Evolutionary conservation across 2,888 invertebrate species (phyloP).

Genomic region (Drosophila siamana): DNA sequence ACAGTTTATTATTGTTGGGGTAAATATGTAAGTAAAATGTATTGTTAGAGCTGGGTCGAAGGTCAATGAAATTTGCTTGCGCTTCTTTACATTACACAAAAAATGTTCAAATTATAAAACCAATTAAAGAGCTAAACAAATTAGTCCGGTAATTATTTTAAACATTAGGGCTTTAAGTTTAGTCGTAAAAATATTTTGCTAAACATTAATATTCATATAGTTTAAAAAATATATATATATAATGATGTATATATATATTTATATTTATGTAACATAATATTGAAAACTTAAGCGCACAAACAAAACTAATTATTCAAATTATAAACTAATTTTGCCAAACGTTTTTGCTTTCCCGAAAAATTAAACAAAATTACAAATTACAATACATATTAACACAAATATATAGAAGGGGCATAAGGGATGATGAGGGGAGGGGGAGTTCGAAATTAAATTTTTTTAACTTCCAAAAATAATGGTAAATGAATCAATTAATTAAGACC

Average conservation of each 20-base stretch:
- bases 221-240: slow-evolving; percentile 56
- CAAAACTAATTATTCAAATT: slow-evolving; percentile 78
- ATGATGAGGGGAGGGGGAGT: not conserved
- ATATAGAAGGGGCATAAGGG: slow-evolving; percentile 15
- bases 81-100: slow-evolving; percentile 68
- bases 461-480: slow-evolving; percentile 38
- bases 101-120: slow-evolving; percentile 55
- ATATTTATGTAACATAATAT: slow-evolving; percentile 75
- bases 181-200: slow-evolving; percentile 81
- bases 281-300: slow-evolving; percentile 80
- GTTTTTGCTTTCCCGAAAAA: slow-evolving; percentile 83
- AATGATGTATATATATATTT: slow-evolving; percentile 41
- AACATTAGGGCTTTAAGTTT: slow-evolving; percentile 67
- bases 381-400: slow-evolving; percentile 75
- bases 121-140: slow-evolving; percentile 74
- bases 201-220: slow-evolving; percentile 81
- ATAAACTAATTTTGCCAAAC: slow-evolving; percentile 83
- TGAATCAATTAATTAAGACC: slow-evolving; percentile 25
- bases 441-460: slow-evolving; percentile 5
- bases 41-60: slow-evolving; percentile 46
- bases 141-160: slow-evolving; percentile 63
- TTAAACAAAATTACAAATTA: slow-evolving; percentile 77
- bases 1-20: slow-evolving; percentile 44
- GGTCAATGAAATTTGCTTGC: slow-evolving; percentile 53
- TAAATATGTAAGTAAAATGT: slow-evolving; percentile 22